phyloP scores from a whole-genome alignment of 2,113 vertebrate species.

The Sceloporus undulatus region DNA sequence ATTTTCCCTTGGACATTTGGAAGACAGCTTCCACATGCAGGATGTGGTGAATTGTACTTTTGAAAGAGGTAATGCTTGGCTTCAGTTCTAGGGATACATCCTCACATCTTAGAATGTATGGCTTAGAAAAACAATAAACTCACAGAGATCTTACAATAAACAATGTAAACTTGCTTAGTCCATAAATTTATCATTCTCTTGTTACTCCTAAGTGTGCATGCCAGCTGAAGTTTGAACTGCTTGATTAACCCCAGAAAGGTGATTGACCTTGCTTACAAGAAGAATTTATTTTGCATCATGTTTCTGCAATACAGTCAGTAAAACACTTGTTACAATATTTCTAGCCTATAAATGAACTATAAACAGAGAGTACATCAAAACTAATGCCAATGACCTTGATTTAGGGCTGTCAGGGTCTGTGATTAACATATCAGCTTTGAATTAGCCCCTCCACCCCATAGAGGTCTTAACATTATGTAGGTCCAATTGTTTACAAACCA shows the following conservation, averaged over 20 bases:
- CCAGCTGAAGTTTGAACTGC: conserved; percentile 45
- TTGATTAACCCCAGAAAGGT: conserved; percentile 17
- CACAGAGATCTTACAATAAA: neutral
- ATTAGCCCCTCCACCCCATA: too few species aligned
- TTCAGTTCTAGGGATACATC: neutral
- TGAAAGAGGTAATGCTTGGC: neutral
- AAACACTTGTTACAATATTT: conserved; percentile 27
- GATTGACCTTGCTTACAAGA: neutral
- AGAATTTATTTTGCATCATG: neutral
- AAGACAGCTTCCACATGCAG: neutral
- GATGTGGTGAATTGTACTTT: neutral
- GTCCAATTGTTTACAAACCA: neutral
- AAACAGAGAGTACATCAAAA: conserved; percentile 23
- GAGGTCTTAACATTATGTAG: neutral
- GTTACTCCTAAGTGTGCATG: neutral
- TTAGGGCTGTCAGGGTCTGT: neutral
- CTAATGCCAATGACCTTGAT: neutral
- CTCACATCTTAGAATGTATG: neutral
- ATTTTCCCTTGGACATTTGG: neutral
- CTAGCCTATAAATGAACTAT: neutral
- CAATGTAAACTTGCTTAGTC: conserved; percentile 8
- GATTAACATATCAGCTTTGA: neutral
- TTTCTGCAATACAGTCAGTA: conserved; percentile 23
- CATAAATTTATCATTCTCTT: neutral
- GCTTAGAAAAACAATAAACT: neutral